Evolutionary conservation across 2,797 vertebrate species (phyloP), one percentile per base, ranked within the genome.

Genomic region (Halcyon chelicuti): DNA sequence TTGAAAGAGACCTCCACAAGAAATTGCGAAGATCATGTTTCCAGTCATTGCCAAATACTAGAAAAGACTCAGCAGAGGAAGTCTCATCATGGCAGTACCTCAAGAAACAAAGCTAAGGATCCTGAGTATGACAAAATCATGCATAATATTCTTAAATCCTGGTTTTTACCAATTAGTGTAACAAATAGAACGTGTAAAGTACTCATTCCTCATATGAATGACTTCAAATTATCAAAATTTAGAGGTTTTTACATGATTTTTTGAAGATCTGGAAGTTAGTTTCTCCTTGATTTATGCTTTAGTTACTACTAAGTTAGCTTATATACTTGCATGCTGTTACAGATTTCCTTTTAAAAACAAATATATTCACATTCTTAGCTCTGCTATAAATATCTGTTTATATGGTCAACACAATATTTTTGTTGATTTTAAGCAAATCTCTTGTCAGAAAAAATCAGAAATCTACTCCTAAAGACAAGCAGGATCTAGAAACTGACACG

Each of bases 401-500:
- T 90, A 29, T 4, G 25, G 15, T 51, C 12, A 77, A 28, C 15
- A 57, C 13, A 75, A 66, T 54, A 71, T 28, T 92, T 66, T 65
- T 66, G 46, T 63, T 95, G 62, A 97, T 94, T 87, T 73, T 66
- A 73, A 94, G 68, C 37, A 93, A 49, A 39, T 92, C 39, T 97
- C 42, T 94, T 91, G 35, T 88, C 88, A 88, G 68, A 90, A 94
- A 96, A 93, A 77, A 47, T 28, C 84, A 88, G 84, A 84, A 87
- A 58, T 84, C 86, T 94, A 21, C 85, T 94, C 88, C 84, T 94
- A 72, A 88, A 81, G 52, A 92, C 71, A 71, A 79, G 44, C 60
- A 86, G 57, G 13, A 86, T 57, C 31, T 84, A 31, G 74, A 70
- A 93, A 14, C 29, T 12, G 75, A 55, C 22, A 26, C 17, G 28